Conservation (phyloP, 2,113 vertebrate species). For the Hyperopisus bebe region DNA sequence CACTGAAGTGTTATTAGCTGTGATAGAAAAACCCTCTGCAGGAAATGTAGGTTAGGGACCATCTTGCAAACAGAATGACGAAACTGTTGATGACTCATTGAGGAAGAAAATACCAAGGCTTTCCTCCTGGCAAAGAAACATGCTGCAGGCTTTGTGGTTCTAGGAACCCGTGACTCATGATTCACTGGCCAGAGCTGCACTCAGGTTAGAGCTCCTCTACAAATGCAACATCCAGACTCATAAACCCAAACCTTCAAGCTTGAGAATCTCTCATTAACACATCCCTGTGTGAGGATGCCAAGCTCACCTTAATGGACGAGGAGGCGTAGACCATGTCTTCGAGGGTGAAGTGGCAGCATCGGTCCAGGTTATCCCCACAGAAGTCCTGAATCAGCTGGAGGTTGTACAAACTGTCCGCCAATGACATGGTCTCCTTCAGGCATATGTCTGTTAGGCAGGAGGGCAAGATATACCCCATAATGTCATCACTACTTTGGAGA, state of each 20-base stretch:
- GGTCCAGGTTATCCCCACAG: conserved; percentile 86
- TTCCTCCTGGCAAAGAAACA: background rate
- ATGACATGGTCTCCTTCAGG: conserved; percentile 92
- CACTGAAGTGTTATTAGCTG: background rate
- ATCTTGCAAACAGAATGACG: background rate
- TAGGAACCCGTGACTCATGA: conserved; percentile 1
- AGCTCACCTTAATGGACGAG: conserved; percentile 76
- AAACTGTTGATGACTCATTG: conserved; percentile 11
- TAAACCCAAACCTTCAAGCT: background rate
- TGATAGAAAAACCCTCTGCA: background rate
- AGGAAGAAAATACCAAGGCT: background rate
- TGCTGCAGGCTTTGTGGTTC: background rate
- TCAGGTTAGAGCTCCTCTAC: background rate
- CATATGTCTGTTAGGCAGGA: conserved; percentile 75
- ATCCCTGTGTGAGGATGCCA: background rate
- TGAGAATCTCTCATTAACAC: background rate
- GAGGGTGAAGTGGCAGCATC: conserved; percentile 92
- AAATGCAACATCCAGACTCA: background rate
- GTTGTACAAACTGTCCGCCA: conserved; percentile 95
- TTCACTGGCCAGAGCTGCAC: background rate
- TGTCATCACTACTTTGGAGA: background rate
- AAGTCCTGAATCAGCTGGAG: conserved; percentile 92
- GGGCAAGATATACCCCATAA: background rate
- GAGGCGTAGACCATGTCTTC: conserved; percentile 95
- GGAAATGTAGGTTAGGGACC: background rate